These are phyloP conservation scores for Pachypsylla venusta DNA, from an alignment of 1,140 invertebrate species.

Conservation along the genomic window DNA sequence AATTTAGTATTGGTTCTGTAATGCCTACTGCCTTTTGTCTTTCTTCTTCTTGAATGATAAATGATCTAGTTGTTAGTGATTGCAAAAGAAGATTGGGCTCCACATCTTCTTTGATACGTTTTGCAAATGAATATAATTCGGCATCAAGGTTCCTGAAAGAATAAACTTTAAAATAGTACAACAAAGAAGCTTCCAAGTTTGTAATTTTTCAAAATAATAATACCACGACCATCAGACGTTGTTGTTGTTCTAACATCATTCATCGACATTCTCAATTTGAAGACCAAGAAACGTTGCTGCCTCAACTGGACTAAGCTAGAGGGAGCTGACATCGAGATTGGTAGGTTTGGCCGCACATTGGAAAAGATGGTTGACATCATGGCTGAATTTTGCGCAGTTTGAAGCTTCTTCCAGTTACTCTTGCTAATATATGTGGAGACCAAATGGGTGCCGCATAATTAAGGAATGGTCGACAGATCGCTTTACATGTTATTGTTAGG, in stretches of 20 bases:
- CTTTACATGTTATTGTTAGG: too few species aligned
- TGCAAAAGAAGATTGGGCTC: constrained; percentile 46
- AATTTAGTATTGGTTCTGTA: constrained; percentile 37
- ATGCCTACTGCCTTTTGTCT: constrained; percentile 53
- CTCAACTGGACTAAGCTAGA: too few species aligned
- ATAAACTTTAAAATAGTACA: constrained; percentile 13
- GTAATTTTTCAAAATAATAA: background rate
- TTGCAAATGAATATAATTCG: constrained; percentile 76
- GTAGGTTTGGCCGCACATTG: too few species aligned
- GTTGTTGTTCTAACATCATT: background rate
- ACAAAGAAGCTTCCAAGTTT: background rate
- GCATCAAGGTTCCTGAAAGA: constrained; percentile 56
- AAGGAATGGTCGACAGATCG: too few species aligned
- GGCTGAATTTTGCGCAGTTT: too few species aligned
- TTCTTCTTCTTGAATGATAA: constrained; percentile 51
- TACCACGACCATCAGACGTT: background rate
- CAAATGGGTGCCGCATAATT: too few species aligned
- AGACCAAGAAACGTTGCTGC: too few species aligned
- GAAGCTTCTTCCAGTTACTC: too few species aligned
- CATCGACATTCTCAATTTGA: too few species aligned
- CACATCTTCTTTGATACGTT: constrained; percentile 72
- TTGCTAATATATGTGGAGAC: too few species aligned
- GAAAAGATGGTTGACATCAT: too few species aligned
- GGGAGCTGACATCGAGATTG: too few species aligned
- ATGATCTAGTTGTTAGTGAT: constrained; percentile 68